These are phyloP conservation scores for Helicolenus hilgendorfi DNA, from an alignment of 2,797 vertebrate species.

Conservation along the genomic window DNA sequence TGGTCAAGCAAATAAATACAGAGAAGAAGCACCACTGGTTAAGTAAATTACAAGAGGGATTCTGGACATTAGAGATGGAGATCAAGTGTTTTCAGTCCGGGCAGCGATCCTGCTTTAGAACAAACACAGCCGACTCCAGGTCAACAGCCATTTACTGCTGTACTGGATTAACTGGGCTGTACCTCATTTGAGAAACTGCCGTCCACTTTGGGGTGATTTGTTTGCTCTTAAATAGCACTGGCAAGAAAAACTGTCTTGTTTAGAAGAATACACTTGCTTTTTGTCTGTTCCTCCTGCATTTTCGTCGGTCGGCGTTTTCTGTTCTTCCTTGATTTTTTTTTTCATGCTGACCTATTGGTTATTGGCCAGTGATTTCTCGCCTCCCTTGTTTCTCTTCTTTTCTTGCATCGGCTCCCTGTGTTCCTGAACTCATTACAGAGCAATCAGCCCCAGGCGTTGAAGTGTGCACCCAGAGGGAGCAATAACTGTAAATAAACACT, in stretches of 20 bases:
- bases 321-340: constrained; percentile 42
- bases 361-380: constrained; percentile 80
- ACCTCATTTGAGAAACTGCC: constrained; percentile 44
- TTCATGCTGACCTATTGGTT: constrained; percentile 76
- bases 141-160: constrained; percentile 63
- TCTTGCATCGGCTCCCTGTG: constrained; percentile 81
- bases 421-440: constrained; percentile 95
- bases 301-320: constrained; percentile 44
- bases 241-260: constrained; percentile 31
- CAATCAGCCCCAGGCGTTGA: constrained; percentile 92
- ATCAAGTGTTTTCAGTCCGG: constrained; percentile 31
- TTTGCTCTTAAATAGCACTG: constrained; percentile 24
- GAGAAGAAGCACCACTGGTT: neutral
- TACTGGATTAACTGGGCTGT: constrained; percentile 33
- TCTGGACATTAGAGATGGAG: constrained; percentile 46
- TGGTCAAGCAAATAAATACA: constrained; percentile 39
- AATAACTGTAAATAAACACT: constrained; percentile 97
- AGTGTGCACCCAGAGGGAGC: constrained; percentile 94
- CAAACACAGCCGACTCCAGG: constrained; percentile 34
- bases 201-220: constrained; percentile 49
- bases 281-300: constrained; percentile 50
- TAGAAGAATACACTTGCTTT: constrained; percentile 45
- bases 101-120: constrained; percentile 29
- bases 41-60: constrained; percentile 42
- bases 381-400: constrained; percentile 82